Evolutionary conservation across 2,113 vertebrate genomes (phyloP), one percentile per base, ranked within the genome.

Genomic region (Callithrix jacchus): DNA sequence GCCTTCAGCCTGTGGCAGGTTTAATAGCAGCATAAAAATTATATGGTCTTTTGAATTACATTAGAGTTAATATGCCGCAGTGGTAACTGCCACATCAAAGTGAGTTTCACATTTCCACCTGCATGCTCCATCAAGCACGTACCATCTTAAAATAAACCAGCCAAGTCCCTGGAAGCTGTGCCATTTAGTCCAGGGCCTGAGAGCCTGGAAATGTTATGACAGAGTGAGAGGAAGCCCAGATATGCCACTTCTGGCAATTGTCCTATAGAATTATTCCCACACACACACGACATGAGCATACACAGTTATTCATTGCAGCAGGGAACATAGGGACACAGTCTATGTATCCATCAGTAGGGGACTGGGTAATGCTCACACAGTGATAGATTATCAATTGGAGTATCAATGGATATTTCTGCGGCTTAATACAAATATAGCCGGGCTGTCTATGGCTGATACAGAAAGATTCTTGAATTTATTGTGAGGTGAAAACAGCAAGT

Each of bases 401-500:
- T 17, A 54, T 17, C 27, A 14, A 16, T 16, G 21, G 27, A 58
- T 32, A 45, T 30, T 74, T 77, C 92, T 61, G 54, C 23, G 35
- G 5, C 40, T 49, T 47, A 70, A 82, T 37, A 45, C 32, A 86
- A 10, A 20, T 17, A 17, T 3, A 7, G 2, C 32, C 23, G 35
- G 74, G 49, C 37, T 86, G 61, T 47, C 11, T 30, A 7, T 35
- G 76, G 45, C 20, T 9, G 47, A 87, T 58, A 61, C 1, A 27
- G 90, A 94, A 89, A 85, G 74, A 90, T 23, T n/a, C 70, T 52
- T 1, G 30, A 87, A 84, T 27, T 49, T 45, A 93, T 0, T 21
- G 21, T 56, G 58, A 73, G 61, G 81, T 73, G 58, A 80, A 93
- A 83, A 87, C 18, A 95, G 49, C 45, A 64, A 91, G 71, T 68